Evolutionary conservation across 2,113 vertebrate species (phyloP), one percentile per base, ranked within the genome.

Genomic region (Saccopteryx bilineata): DNA sequence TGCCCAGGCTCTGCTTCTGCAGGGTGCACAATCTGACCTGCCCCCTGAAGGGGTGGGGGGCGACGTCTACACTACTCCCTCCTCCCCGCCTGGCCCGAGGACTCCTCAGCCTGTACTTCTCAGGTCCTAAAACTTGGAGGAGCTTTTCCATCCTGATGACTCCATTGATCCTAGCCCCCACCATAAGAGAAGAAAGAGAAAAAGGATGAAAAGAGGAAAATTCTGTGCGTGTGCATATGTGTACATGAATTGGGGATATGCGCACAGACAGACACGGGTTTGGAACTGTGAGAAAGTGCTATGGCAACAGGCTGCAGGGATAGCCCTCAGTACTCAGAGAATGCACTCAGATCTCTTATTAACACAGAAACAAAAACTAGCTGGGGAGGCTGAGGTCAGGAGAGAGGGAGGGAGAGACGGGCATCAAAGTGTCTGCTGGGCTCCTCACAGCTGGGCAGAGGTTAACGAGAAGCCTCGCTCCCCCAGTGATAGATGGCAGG

Each of bases 231-330:
- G 46, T 68, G 33, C 54, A 11, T 71, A 26, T 52, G 54, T 54
- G 52, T 88, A 46, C 18, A 50, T 56, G 58, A 74, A n/a, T 15
- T 56, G 31, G 79, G 93, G 96, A 79, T 71, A 92, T 0, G 15
- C 28, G 79, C 48, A 87, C 26, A 4, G 90, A 91, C 56, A 96
- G 68, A 74, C 13, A 2, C 72, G 93, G 93, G 92, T 96, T 78
- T 80, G 90, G 93, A 97, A 88, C 97, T 90, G 93, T 87, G 94
- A 95, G 94, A 98, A 96, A 97, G 98, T 96, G 97, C 98, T 98
- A 98, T 98, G 97, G 98, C 97, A 98, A 98, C 96, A 58, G 97
- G 93, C 83, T 84, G 93, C 93, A 97, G 98, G 97, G 97, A 97
- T 82, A 96, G 96, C 52, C 97, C 96, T 97, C 48, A 10, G 93